Conservation (phyloP, 2,113 vertebrate genomes). For the Oxygymnocypris stewartii region DNA sequence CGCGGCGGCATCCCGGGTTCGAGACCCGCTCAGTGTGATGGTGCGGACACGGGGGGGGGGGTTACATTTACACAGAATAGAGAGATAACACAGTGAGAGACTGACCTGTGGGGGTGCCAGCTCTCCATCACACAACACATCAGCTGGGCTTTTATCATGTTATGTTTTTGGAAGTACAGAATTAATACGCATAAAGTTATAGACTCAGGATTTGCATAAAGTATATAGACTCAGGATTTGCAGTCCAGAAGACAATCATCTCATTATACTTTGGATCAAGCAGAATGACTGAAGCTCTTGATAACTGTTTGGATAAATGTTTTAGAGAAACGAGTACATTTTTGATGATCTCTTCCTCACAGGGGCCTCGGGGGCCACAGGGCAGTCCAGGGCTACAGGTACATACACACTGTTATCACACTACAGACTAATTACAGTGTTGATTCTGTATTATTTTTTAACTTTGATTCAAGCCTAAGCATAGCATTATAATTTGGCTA, state of each 20-base stretch:
- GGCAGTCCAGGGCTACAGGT: conserved; percentile 89
- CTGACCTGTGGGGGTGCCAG: conserved; percentile 54
- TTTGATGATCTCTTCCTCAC: conserved; percentile 51
- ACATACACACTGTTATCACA: conserved; percentile 15
- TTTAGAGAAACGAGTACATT: background rate
- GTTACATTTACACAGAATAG: too few relatives aligned
- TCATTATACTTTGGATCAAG: background rate
- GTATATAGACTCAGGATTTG: too few relatives aligned
- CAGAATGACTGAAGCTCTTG: background rate
- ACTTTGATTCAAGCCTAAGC: background rate
- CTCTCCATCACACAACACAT: conserved; percentile 11
- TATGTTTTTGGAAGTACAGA: too few relatives aligned
- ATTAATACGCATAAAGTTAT: background rate
- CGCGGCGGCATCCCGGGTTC: too few relatives aligned
- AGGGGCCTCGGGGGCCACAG: conserved; percentile 89
- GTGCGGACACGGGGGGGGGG: too few relatives aligned
- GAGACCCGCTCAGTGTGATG: too few relatives aligned
- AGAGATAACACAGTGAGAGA: too few relatives aligned
- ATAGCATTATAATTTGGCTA: background rate
- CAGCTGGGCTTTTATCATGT: background rate
- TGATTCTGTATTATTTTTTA: background rate
- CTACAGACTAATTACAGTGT: background rate
- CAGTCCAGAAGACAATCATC: background rate
- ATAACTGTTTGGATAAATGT: background rate
- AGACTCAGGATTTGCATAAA: too few relatives aligned